Evolutionary conservation across 2,113 vertebrate species (phyloP).

Genomic region (Panthera uncia): DNA sequence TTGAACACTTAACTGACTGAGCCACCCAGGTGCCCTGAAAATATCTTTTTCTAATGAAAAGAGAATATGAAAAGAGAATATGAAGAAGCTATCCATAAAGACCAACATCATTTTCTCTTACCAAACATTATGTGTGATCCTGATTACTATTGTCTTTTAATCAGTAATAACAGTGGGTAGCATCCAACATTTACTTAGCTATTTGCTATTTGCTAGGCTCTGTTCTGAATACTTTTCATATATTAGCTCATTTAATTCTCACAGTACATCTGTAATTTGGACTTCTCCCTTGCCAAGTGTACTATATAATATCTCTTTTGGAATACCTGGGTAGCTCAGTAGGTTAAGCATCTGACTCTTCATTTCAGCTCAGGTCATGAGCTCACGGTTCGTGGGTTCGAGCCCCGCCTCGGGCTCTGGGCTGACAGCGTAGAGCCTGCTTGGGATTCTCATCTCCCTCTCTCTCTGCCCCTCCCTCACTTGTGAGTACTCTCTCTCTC

Average conservation of each 20-base stretch:
- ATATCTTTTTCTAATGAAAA: not conserved
- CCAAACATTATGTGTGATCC: not conserved
- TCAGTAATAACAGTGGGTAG: not conserved
- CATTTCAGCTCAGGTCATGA: no score
- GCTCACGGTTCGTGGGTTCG: no score
- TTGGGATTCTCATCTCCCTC: no score
- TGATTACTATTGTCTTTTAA: not conserved
- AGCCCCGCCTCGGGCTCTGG: no score
- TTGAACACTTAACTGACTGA: no score
- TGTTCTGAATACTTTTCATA: not conserved
- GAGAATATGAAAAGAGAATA: not conserved
- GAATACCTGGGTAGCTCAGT: no score
- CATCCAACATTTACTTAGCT: not conserved
- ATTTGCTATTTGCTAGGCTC: not conserved
- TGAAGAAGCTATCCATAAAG: not conserved
- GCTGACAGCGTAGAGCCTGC: no score
- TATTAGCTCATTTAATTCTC: slow-evolving; percentile 19
- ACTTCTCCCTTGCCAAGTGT: not conserved
- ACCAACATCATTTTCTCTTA: not conserved
- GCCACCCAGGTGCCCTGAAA: not conserved
- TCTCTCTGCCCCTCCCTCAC: no score
- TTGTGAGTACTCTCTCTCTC: no score
- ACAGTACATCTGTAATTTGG: not conserved
- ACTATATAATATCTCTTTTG: not conserved
- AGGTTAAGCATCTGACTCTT: no score